Percentiles rank a stretch among this genome's conserved stretches.
Conservation (phyloP, 1,140 invertebrate genomes). For the Sipha flava region DNA sequence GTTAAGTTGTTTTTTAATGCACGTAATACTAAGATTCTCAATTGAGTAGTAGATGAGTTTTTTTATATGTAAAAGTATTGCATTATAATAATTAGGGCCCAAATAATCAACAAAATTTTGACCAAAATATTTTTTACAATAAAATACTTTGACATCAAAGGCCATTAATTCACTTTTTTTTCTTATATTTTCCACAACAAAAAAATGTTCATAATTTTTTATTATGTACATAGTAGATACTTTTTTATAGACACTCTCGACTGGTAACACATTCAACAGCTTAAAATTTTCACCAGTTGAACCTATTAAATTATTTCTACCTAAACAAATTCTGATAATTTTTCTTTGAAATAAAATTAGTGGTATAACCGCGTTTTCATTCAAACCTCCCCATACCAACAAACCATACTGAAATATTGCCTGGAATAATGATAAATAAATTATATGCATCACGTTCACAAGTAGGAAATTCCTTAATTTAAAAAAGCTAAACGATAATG, state of each 20-base stretch:
- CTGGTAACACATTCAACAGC: neutral
- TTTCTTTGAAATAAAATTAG: too few relatives aligned
- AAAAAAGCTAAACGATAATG: too few relatives aligned
- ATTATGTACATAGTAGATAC: neutral
- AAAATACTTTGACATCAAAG: neutral
- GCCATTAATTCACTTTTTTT: neutral
- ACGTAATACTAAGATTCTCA: neutral
- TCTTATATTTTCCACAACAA: neutral
- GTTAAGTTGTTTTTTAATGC: neutral
- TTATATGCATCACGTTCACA: too few relatives aligned
- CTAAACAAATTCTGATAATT: too few relatives aligned
- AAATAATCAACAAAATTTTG: neutral
- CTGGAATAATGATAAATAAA: too few relatives aligned
- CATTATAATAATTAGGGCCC: neutral
- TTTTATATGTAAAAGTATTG: neutral
- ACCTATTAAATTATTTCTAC: neutral
- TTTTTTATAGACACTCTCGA: neutral
- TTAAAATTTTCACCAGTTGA: neutral
- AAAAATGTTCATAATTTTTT: neutral
- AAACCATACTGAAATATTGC: too few relatives aligned
- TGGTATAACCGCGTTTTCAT: too few relatives aligned
- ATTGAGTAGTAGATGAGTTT: neutral
- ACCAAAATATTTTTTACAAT: neutral
- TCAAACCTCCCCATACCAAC: too few relatives aligned
- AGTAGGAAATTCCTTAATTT: too few relatives aligned